Conservation (phyloP, 2,113 vertebrate species). For the Peromyscus leucopus region DNA sequence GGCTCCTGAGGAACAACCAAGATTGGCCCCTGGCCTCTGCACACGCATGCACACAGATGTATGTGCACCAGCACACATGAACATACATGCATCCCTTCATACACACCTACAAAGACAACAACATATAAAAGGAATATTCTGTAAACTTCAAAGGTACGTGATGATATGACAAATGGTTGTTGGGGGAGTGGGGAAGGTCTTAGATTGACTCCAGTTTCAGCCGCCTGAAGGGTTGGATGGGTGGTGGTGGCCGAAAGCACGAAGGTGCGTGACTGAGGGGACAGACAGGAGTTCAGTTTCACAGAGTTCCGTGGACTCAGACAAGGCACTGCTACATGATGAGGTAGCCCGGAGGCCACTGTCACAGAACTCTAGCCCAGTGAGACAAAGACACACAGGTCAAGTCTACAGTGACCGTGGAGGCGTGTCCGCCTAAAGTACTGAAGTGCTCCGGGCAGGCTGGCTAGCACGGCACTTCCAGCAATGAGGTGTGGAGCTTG, state of each 20-base stretch:
- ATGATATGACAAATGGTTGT: neutral
- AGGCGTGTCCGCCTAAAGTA: neutral
- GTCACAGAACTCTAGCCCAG: neutral
- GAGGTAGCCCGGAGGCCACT: neutral
- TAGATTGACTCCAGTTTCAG: neutral
- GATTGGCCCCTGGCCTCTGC: neutral
- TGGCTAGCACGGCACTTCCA: neutral
- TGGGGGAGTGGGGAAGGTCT: neutral
- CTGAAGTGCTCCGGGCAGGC: neutral
- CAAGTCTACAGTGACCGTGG: rapidly evolving
- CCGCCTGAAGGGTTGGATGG: neutral
- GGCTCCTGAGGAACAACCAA: neutral
- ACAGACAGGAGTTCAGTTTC: neutral
- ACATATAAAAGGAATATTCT: neutral
- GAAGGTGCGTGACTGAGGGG: neutral
- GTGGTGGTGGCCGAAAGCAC: neutral
- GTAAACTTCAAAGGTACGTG: neutral
- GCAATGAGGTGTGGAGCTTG: neutral
- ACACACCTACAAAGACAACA: neutral
- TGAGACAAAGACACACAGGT: neutral
- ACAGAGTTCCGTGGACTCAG: neutral
- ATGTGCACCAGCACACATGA: neutral
- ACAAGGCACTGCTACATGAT: neutral
- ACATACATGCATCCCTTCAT: neutral
- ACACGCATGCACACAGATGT: neutral